Conservation (phyloP, 2,797 vertebrate genomes). For the Crocidura indochinensis region DNA sequence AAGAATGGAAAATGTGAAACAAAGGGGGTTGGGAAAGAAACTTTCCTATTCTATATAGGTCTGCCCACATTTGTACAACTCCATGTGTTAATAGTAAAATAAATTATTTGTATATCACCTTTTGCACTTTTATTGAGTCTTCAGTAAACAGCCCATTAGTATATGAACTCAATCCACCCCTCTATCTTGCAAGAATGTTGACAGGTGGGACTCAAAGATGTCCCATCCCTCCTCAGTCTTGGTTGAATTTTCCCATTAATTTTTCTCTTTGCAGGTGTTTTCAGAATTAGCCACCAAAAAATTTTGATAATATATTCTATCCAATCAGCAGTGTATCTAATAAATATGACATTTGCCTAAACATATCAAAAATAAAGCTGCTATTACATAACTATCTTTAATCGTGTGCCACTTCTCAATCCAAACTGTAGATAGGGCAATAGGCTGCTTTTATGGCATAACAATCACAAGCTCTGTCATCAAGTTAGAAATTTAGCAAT, state of each 20-base stretch:
- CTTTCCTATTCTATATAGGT: too few relatives aligned
- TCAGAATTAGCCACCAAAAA: slow-evolving; percentile 5
- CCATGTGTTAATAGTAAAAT: too few relatives aligned
- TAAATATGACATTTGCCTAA: neutral
- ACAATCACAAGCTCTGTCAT: neutral
- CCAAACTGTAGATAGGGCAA: neutral
- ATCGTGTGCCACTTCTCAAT: neutral
- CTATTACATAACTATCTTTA: neutral
- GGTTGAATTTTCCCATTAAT: neutral
- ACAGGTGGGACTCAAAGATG: neutral
- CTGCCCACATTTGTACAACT: too few relatives aligned
- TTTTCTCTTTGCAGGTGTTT: neutral
- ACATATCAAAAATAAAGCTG: neutral
- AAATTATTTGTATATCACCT: too few relatives aligned
- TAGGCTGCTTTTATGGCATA: neutral
- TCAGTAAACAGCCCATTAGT: neutral
- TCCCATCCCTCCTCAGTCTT: neutral
- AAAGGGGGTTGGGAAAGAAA: neutral
- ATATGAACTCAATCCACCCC: neutral
- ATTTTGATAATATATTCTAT: neutral
- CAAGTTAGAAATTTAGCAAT: neutral
- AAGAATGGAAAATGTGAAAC: neutral
- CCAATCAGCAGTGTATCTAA: neutral
- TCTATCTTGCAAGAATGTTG: neutral
- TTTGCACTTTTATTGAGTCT: neutral